Conservation (phyloP, 1,140 invertebrate species). For the Rhopalosiphum padi region DNA sequence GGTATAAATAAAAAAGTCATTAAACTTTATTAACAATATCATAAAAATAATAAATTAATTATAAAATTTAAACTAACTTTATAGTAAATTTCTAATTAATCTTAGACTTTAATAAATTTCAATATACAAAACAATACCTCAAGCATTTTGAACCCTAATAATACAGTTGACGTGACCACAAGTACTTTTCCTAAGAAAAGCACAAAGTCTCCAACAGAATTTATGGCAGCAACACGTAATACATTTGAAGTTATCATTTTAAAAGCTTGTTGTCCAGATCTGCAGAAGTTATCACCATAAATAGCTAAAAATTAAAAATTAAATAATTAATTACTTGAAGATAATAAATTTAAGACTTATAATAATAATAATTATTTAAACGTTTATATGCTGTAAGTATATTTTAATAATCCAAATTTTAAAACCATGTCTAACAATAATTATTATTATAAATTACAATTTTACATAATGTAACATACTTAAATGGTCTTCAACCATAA, state of each 20-base stretch:
- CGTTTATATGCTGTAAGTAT: not conserved
- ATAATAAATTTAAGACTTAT: not conserved
- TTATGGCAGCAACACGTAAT: constrained; percentile 75
- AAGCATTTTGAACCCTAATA: constrained; percentile 70
- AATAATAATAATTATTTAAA: too few relatives aligned
- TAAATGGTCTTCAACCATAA: not conserved
- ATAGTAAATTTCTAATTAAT: not conserved
- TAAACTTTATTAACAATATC: not conserved
- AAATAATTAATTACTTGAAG: not conserved
- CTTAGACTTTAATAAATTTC: not conserved
- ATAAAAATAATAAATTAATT: not conserved
- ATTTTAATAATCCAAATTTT: not conserved
- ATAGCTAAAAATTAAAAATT: constrained; percentile 69
- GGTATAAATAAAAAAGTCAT: not conserved
- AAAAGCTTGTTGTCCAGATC: constrained; percentile 71
- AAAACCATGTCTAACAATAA: not conserved
- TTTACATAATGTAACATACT: not conserved
- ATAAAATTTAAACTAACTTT: too few relatives aligned
- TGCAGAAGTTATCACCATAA: constrained; percentile 75
- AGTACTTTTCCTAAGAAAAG: constrained; percentile 77
- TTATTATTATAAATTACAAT: not conserved
- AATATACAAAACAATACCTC: constrained; percentile 65
- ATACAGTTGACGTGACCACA: constrained; percentile 72
- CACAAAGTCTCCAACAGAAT: constrained; percentile 81
- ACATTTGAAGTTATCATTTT: constrained; percentile 70